A percentile compares a stretch with the other conserved stretches of the same genome.
Evolutionary conservation across 2,797 vertebrate species (phyloP).

Genomic region (Dicrostonyx torquatus): DNA sequence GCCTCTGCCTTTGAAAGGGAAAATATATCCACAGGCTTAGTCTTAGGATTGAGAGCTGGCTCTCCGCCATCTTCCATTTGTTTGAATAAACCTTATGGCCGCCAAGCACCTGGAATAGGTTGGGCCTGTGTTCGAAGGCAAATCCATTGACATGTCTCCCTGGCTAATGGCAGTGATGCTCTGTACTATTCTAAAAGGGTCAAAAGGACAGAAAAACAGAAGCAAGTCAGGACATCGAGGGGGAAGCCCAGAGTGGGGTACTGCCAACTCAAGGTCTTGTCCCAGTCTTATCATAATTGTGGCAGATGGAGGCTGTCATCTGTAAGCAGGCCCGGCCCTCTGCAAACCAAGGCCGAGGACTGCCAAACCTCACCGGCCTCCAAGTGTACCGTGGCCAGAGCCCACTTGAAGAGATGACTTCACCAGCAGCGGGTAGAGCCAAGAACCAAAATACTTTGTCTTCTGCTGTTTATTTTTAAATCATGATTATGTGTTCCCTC

Average conservation of each 20-base stretch:
- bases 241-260: neutral
- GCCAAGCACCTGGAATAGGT: neutral
- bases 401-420: constrained; percentile 86
- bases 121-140: neutral
- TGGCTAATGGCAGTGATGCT: neutral
- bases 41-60: neutral
- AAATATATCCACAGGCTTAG: neutral
- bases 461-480: constrained; percentile 89
- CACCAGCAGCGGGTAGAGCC: constrained; percentile 84
- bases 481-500: constrained; percentile 88
- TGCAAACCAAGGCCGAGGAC: constrained; percentile 68
- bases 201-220: constrained; percentile 37
- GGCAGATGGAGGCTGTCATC: constrained; percentile 48
- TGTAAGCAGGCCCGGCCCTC: constrained; percentile 73
- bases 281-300: neutral
- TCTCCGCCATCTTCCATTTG: neutral
- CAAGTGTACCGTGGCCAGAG: constrained; percentile 85
- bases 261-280: constrained; percentile 14
- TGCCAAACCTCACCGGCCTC: constrained; percentile 85
- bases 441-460: constrained; percentile 88
- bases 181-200: neutral
- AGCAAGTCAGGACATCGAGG: neutral
- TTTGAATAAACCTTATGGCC: neutral
- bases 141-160: neutral
- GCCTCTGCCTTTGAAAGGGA: neutral